Evolutionary conservation across 2,113 vertebrate genomes (phyloP).

Genomic region (Oreochromis spilurus): DNA sequence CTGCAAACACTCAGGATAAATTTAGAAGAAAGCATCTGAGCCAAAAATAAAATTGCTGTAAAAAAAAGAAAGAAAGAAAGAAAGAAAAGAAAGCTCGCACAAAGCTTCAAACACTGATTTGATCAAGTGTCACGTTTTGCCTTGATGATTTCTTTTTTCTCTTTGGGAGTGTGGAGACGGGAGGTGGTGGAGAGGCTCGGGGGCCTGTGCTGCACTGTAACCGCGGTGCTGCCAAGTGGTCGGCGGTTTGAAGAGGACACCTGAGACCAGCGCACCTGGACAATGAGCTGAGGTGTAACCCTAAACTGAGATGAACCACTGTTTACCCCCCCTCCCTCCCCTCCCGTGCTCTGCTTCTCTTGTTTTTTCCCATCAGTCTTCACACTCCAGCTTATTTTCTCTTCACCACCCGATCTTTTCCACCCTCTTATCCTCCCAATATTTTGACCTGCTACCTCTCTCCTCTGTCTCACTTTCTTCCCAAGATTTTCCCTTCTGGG

Average conservation of each 20-base stretch:
- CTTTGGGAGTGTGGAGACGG: slow-evolving; percentile 1
- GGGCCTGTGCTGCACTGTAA: slow-evolving; percentile 64
- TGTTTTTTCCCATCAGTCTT: slow-evolving; percentile 53
- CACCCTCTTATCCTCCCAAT: not conserved
- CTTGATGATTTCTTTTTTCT: not conserved
- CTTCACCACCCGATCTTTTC: slow-evolving; percentile 20
- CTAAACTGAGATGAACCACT: slow-evolving; percentile 67
- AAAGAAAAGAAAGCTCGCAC: not conserved
- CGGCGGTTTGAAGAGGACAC: slow-evolving; percentile 74
- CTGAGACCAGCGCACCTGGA: slow-evolving; percentile 73
- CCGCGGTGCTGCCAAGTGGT: slow-evolving; percentile 65
- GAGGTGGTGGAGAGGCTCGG: slow-evolving; percentile 54
- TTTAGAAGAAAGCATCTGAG: slow-evolving; percentile 29
- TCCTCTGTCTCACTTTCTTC: not conserved
- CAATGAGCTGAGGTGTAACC: slow-evolving; percentile 77
- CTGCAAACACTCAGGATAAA: slow-evolving; percentile 8
- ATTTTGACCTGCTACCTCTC: not conserved
- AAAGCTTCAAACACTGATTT: not conserved
- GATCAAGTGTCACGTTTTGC: not conserved
- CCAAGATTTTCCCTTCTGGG: not conserved
- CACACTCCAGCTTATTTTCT: slow-evolving; percentile 31
- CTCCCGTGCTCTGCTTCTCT: slow-evolving; percentile 35
- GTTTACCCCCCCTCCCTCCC: slow-evolving; percentile 52
- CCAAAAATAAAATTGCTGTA: slow-evolving; percentile 39
- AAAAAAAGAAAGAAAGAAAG: not conserved